Conservation (phyloP, 2,888 invertebrate genomes). For the Leuctra nigra region DNA sequence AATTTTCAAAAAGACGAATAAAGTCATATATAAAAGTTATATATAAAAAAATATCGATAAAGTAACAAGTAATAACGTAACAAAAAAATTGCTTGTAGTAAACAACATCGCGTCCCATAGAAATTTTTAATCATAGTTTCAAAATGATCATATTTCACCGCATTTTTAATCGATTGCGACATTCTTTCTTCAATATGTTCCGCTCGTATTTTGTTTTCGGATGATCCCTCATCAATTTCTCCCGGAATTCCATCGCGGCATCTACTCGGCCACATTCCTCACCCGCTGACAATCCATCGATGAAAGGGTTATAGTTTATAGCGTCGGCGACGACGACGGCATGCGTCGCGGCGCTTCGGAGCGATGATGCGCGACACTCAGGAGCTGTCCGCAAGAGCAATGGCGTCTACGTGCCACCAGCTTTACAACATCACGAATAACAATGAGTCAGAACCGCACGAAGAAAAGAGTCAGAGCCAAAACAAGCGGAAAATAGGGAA, state of each 20-base stretch:
- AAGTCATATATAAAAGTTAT: no score
- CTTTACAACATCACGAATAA: conserved; percentile 8
- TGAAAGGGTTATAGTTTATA: background rate
- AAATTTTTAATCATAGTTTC: no score
- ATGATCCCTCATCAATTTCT: background rate
- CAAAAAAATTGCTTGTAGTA: no score
- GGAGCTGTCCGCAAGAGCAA: conserved; percentile 1
- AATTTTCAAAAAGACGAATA: no score
- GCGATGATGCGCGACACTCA: conserved; percentile 11
- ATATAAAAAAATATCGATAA: no score
- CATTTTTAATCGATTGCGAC: background rate
- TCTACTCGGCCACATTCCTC: background rate
- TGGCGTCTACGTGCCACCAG: conserved; percentile 1
- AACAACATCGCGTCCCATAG: no score
- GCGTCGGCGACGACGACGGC: background rate
- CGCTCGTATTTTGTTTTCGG: background rate
- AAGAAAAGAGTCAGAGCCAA: background rate
- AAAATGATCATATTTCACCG: no score
- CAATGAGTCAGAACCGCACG: conserved; percentile 5
- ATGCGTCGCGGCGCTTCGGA: conserved; percentile 4
- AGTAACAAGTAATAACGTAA: no score
- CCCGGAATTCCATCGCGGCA: background rate
- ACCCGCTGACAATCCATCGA: background rate
- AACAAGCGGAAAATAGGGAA: conserved; percentile 18
- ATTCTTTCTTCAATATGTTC: background rate